Evolutionary conservation across 2,888 invertebrate genomes (phyloP), one percentile per base, ranked within the genome.

Genomic region (Nineta flava): DNA sequence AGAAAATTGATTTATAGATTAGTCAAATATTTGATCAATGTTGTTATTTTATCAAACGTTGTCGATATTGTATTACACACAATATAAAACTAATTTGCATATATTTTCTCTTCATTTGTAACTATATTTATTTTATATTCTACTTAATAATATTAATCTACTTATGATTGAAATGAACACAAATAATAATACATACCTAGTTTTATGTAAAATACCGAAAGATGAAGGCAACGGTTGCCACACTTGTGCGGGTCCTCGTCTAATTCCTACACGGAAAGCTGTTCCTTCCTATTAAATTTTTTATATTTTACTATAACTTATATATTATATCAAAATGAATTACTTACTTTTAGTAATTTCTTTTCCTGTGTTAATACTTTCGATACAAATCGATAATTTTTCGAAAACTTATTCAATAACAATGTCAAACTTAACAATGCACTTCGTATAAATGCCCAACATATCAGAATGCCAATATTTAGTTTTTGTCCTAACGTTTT

Each of bases 381-480:
- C 19, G 95, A 86, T 0, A 99, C 92, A 64, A 93, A 94, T 61
- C 97, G 79, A 68, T 96, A 96, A 66, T 97, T 95, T 49, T 86
- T 76, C 0, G 97, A 97, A 59, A 88, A 82, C 58, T 76, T 77
- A 71, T 96, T 92, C 51, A 96, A 71, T 58, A 84, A 79, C 49
- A 77, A 77, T 2, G 92, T 93, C 48, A 88, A 61, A 17, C 90
- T 87, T 48, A 91, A 83, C 65, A 95, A 75, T 6, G 79, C 63
- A 58, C 90, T 87, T 55, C 81, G 80, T 50, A 90, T 64, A 58
- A 93, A 80, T 16, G 81, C 81, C 73, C 77, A 77, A 16, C 74
- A 61, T 59, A 83, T 79, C 49, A 77, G 59, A 57, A 69, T 70
- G 15, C 70, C 69, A 12, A 69, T 64, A 47, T 81, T 48, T 15